A percentile compares a stretch with the other conserved stretches of the same genome.
These are phyloP conservation scores for Drosophila tripunctata DNA, from an alignment of 2,888 invertebrate genomes.

Conservation along the genomic window DNA sequence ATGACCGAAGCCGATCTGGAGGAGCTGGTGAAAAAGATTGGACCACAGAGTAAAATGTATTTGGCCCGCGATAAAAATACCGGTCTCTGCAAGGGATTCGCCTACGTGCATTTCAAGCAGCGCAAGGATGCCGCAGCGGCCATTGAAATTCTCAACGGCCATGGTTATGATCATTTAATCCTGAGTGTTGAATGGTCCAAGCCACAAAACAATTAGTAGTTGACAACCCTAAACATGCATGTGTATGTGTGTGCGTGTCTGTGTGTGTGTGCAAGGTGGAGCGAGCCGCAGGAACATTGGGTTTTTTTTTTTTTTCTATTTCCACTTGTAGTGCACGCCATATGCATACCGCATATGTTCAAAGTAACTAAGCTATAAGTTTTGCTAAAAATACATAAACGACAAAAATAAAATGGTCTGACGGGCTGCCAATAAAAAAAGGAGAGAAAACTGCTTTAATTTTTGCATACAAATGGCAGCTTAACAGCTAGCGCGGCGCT, in stretches of 20 bases:
- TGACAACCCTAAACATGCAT: background rate
- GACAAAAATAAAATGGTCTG: conserved; percentile 11
- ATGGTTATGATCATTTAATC: conserved; percentile 99
- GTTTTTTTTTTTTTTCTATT: conserved; percentile 26
- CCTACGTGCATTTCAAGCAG: conserved; percentile 98
- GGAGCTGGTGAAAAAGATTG: conserved; percentile 97
- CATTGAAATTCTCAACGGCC: conserved; percentile 94
- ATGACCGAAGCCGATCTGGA: conserved; percentile 97
- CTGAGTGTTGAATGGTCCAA: conserved; percentile 99
- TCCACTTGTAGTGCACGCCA: conserved; percentile 17
- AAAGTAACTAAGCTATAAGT: conserved; percentile 37
- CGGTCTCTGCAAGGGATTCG: conserved; percentile 97
- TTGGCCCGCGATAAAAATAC: conserved; percentile 97
- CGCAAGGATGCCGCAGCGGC: conserved; percentile 96
- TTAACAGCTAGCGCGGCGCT: no score
- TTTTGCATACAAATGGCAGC: background rate
- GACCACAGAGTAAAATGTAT: conserved; percentile 96
- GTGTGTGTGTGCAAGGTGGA: conserved; percentile 9
- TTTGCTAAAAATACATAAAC: conserved; percentile 34
- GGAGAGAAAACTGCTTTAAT: background rate
- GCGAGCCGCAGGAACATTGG: background rate
- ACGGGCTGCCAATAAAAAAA: conserved; percentile 3
- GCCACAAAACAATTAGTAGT: conserved; percentile 86
- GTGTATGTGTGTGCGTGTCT: conserved; percentile 19
- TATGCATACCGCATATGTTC: conserved; percentile 27